phyloP scores from a whole-genome alignment of 2,113 vertebrate species.

The Chrysemys picta region DNA sequence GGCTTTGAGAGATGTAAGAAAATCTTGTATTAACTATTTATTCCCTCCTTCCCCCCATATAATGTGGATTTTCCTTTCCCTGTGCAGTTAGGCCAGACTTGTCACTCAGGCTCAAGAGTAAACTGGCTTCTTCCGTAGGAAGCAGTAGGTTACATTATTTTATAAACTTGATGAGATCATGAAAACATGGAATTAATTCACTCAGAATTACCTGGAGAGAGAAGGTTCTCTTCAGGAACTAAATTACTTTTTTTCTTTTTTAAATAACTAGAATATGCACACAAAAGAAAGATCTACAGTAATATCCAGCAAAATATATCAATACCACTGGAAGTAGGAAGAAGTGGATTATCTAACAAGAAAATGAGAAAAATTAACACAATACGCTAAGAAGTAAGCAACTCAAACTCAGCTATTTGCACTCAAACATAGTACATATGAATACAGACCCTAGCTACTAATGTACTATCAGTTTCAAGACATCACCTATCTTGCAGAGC shows the following conservation, averaged over 20 bases:
- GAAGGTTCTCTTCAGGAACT: not conserved
- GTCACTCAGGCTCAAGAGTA: not conserved
- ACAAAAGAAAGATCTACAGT: not conserved
- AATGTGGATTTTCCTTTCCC: constrained; percentile 20
- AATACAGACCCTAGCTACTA: not conserved
- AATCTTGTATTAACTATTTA: constrained; percentile 67
- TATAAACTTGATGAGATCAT: not conserved
- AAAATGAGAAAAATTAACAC: not conserved
- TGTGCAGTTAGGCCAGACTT: not conserved
- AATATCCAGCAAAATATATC: not conserved
- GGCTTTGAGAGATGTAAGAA: constrained; percentile 53
- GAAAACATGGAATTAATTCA: not conserved
- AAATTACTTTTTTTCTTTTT: not conserved
- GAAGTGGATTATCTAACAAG: not conserved
- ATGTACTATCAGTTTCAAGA: not conserved
- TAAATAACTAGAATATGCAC: not conserved
- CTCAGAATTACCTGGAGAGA: not conserved
- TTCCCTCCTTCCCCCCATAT: constrained; percentile 42
- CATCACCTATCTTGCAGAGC: not conserved
- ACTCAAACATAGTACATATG: rapidly evolving
- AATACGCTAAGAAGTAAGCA: not conserved
- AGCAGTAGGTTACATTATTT: not conserved
- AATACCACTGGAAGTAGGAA: not conserved
- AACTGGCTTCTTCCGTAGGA: not conserved
- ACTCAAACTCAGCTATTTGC: not conserved